These are phyloP conservation scores for Drosophila setifemur DNA, from an alignment of 1,140 invertebrate species.

Conservation along the genomic window DNA sequence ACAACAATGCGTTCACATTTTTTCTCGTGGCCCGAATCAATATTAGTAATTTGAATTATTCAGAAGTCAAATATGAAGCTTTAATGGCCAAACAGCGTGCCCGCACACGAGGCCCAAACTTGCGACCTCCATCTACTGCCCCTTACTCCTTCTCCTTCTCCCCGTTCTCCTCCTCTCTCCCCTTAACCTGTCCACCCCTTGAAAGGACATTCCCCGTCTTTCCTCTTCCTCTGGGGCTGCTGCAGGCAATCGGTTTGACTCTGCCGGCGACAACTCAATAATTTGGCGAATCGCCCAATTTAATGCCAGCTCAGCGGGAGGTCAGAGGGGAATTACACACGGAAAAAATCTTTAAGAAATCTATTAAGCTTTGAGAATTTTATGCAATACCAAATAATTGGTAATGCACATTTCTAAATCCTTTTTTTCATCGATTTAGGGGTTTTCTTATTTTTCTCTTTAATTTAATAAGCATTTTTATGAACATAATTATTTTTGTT, in stretches of 20 bases:
- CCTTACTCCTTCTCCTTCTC: background rate
- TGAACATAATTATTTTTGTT: no score
- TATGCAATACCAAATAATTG: no score
- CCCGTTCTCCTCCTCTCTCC: background rate
- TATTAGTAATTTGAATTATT: conserved; percentile 83
- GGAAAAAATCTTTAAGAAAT: no score
- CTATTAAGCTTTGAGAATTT: background rate
- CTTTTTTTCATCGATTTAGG: no score
- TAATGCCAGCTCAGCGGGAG: conserved; percentile 49
- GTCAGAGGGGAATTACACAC: background rate
- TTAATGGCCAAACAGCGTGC: conserved; percentile 82
- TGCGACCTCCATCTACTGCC: conserved; percentile 18
- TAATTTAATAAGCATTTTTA: no score
- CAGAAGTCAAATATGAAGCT: conserved; percentile 82
- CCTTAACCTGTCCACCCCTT: background rate
- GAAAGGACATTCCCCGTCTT: background rate
- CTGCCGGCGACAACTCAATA: conserved; percentile 72
- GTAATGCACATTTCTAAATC: no score
- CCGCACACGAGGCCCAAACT: conserved; percentile 37
- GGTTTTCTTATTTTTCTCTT: no score
- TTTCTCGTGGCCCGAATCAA: conserved; percentile 79
- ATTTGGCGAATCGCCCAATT: conserved; percentile 79
- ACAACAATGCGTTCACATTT: conserved; percentile 69
- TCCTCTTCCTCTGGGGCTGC: conserved; percentile 3
- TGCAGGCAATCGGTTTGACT: conserved; percentile 52